Evolutionary conservation across 1,140 invertebrate genomes (phyloP), one percentile per base, ranked within the genome.

Genomic region (Neelides sp.): DNA sequence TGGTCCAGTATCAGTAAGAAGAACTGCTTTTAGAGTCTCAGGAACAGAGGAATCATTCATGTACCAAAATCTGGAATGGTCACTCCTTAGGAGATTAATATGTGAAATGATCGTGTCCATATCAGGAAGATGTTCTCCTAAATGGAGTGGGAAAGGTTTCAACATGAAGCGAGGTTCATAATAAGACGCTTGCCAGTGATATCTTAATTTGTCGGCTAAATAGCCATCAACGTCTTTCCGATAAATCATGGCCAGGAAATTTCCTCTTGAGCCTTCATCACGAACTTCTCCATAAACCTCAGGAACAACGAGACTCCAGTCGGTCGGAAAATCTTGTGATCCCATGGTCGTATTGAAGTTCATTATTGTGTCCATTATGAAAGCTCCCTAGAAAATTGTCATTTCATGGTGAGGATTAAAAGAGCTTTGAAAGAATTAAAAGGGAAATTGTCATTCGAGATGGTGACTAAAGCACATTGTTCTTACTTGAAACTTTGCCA

Each of bases 1-100:
- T n/a, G 69, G 69, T 17, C 68, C 69, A 36, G 67, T 69, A 51
- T 71, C 69, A 3, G 69, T 70, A 17, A 71, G 48, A 4, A 71
- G 62, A 12, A 71, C 58, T 12, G 69, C 68, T 17, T 61, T 63
- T 4, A 64, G 54, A 8, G 61, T 56, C 4, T 45, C 13, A 2
- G 60, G 61, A 13, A 55, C 55, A 7, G 54, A 58, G 17, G 50
- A 50, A 17, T 62, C 61, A 39, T 64, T 64, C 54, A 61, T 62
- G 45, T 62, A 64, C 63, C 63, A 64, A 52, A 64, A 64, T 47
- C 63, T 26, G 15, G 62, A 52, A 45, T 64, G 63, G 34, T 64
- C 63, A 41, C 55, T 59, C 12, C 63, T 32, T n/a, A 64, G 46
- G 39, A 64, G 58, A 37, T 64, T 62, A 1, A 64, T 35, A 54